Conservation (phyloP, 53 echinoderm and acorn worm species). For the Stichopus horrens region DNA sequence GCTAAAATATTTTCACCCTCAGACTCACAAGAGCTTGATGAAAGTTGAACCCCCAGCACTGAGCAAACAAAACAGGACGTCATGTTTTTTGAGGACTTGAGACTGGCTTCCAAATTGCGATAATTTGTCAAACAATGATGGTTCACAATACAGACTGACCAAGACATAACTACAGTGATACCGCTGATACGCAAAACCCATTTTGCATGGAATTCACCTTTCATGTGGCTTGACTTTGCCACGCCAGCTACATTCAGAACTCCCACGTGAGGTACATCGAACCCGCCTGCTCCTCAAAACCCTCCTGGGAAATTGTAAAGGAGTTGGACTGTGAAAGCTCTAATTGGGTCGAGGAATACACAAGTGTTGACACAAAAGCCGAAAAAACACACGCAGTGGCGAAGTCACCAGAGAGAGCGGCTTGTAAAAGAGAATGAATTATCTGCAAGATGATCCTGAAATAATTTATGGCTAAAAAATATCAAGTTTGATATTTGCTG, state of each 20-base stretch:
- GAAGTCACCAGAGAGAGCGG: not conserved
- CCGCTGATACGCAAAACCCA: too few species aligned
- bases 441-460: slow-evolving; percentile 1
- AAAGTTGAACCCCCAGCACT: too few species aligned
- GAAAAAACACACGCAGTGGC: not conserved
- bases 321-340: slow-evolving; percentile 36
- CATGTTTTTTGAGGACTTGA: too few species aligned
- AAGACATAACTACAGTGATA: too few species aligned
- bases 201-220: too few species aligned
- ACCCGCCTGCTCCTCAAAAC: not conserved
- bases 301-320: slow-evolving; percentile 29
- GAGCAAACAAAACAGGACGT: too few species aligned
- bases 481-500: slow-evolving; percentile 39
- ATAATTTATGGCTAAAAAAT: slow-evolving; percentile 35
- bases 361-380: slow-evolving; percentile 36
- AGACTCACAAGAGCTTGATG: too few species aligned
- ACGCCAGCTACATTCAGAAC: not conserved
- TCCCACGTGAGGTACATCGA: not conserved
- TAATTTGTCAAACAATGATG: too few species aligned
- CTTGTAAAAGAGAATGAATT: slow-evolving; percentile 29
- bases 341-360: slow-evolving; percentile 41
- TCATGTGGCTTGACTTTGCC: too few species aligned
- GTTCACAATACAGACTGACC: too few species aligned
- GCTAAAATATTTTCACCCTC: too few species aligned
- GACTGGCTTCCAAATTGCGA: too few species aligned